These are phyloP conservation scores for Chloroceryle aenea DNA, from an alignment of 2,113 vertebrate species.

Conservation along the genomic window DNA sequence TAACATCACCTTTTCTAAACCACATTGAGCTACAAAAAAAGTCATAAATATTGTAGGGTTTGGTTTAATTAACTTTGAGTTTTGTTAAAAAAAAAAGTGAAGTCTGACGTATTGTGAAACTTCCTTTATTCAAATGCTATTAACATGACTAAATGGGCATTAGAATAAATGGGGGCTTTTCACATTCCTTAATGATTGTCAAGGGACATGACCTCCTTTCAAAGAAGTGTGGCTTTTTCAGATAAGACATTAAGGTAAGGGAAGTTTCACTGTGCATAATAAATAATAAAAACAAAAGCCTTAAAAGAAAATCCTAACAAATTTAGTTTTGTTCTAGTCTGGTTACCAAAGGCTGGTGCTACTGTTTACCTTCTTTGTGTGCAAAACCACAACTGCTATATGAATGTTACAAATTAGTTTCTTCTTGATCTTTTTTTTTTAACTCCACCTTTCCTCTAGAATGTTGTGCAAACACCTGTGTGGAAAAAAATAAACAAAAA, in stretches of 20 bases:
- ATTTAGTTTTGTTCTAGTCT: not conserved
- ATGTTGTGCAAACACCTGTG: not conserved
- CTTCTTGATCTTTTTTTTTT: not conserved
- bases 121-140: conserved; percentile 18
- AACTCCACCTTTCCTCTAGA: not conserved
- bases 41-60: conserved; percentile 54
- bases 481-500: too few species aligned
- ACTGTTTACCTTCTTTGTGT: not conserved
- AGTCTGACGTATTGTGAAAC: conserved; percentile 8
- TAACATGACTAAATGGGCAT: not conserved
- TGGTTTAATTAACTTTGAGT: conserved; percentile 67
- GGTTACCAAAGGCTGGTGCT: not conserved
- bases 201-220: conserved; percentile 51
- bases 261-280: conserved; percentile 1
- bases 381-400: not conserved
- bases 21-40: conserved; percentile 38
- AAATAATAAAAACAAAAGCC: conserved; percentile 30
- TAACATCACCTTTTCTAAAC: conserved; percentile 64
- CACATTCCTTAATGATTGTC: conserved; percentile 25
- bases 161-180: conserved; percentile 10
- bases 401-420: not conserved
- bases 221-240: not conserved
- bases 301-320: not conserved
- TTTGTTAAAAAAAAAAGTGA: not conserved
- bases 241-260: conserved; percentile 18